Conservation (phyloP, 2,797 vertebrate species). For the Hipposideros larvatus region DNA sequence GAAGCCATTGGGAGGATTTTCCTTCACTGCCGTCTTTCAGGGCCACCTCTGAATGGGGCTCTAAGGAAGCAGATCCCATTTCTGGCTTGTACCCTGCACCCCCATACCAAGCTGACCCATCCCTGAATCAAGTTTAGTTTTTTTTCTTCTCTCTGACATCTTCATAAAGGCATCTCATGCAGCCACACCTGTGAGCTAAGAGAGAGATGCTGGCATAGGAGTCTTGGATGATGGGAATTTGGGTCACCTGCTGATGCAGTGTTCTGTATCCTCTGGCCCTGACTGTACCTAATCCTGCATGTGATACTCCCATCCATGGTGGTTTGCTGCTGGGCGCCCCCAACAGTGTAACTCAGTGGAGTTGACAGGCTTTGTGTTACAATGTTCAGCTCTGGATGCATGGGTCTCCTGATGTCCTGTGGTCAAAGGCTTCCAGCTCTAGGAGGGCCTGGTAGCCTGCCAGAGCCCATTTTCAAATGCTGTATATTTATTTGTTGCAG, state of each 20-base stretch:
- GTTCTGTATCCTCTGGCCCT: not conserved
- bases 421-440: not conserved
- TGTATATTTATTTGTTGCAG: no score
- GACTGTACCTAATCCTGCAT: not conserved
- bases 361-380: accelerated
- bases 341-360: accelerated
- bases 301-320: accelerated
- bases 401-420: accelerated
- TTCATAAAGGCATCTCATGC: accelerated
- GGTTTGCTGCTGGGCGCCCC: not conserved
- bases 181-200: accelerated
- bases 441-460: not conserved
- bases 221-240: accelerated
- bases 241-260: not conserved
- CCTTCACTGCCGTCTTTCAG: not conserved
- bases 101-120: accelerated
- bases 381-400: accelerated
- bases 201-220: accelerated
- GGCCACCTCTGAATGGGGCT: not conserved
- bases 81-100: not conserved
- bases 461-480: not conserved
- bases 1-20: not conserved
- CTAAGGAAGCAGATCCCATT: not conserved
- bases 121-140: accelerated
- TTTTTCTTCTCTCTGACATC: no score